Evolutionary conservation across 2,888 invertebrate genomes (phyloP).

Genomic region (Maniola hyperantus): DNA sequence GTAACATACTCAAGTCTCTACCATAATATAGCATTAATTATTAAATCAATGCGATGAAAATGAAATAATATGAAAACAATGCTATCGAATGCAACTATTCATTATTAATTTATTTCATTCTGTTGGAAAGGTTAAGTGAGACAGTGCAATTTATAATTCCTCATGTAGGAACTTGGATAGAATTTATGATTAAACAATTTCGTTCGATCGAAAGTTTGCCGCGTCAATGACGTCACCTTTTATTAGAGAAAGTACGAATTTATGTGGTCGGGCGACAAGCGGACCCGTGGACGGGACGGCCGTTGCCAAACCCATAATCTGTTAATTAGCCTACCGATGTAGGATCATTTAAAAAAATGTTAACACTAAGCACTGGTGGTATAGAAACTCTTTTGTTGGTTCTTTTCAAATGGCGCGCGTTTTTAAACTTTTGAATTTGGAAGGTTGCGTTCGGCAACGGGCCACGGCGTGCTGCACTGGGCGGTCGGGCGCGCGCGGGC

Average conservation of each 20-base stretch:
- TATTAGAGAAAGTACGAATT: slow-evolving; percentile 72
- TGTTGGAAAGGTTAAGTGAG: slow-evolving; percentile 32
- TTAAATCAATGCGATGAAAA: not conserved
- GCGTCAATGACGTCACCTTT: slow-evolving; percentile 77
- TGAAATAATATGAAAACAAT: not conserved
- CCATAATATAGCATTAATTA: not conserved
- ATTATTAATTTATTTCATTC: slow-evolving; percentile 24
- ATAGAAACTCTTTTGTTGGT: slow-evolving; percentile 34
- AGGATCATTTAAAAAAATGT: slow-evolving; percentile 46
- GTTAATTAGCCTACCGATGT: slow-evolving; percentile 66
- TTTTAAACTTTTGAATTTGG: slow-evolving; percentile 44
- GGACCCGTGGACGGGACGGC: slow-evolving; percentile 59
- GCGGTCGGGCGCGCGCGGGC: slow-evolving; percentile 66
- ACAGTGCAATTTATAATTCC: slow-evolving; percentile 40
- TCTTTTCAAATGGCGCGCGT: slow-evolving; percentile 43
- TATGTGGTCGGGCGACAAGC: slow-evolving; percentile 64
- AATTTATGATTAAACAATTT: slow-evolving; percentile 45
- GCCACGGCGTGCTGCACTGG: slow-evolving; percentile 36
- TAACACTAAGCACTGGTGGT: slow-evolving; percentile 52
- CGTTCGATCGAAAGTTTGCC: slow-evolving; percentile 50
- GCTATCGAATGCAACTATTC: not conserved
- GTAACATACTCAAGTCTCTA: not conserved
- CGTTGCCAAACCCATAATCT: slow-evolving; percentile 70
- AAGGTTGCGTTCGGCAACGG: slow-evolving; percentile 37
- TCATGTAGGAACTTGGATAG: slow-evolving; percentile 23